Evolutionary conservation across 30 jellyfish, hydroid and myxozoan species (phyloP).

Genomic region (Cassiopea andromeda): DNA sequence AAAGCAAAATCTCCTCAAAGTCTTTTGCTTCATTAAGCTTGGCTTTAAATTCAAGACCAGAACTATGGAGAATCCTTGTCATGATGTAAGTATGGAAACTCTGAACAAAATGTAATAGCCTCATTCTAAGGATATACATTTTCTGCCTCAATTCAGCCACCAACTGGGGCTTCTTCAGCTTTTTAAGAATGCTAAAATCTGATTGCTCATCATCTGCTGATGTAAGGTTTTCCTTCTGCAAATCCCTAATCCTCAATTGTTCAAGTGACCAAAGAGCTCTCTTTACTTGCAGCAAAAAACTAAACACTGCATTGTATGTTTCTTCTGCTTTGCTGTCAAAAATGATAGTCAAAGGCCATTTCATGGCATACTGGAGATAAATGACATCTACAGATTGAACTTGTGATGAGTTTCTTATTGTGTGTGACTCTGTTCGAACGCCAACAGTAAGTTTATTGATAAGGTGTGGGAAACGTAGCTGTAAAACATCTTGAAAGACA

Average conservation of each 20-base stretch:
- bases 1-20: conserved; percentile 73
- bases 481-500: conserved; percentile 85
- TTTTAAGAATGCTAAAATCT: neutral
- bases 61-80: conserved; percentile 78
- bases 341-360: conserved; percentile 84
- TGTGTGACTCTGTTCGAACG: conserved; percentile 37
- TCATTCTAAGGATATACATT: conserved; percentile 75
- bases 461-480: conserved; percentile 66
- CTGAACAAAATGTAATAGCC: conserved; percentile 84
- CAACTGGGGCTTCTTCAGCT: neutral
- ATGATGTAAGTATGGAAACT: conserved; percentile 78
- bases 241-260: conserved; percentile 68
- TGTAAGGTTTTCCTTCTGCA: neutral
- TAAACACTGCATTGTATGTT: conserved; percentile 72
- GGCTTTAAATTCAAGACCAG: conserved; percentile 67
- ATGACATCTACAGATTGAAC: conserved; percentile 44
- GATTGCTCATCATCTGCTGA: neutral
- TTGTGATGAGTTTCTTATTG: neutral
- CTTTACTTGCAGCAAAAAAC: conserved; percentile 80
- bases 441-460: conserved; percentile 55
- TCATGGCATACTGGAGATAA: conserved; percentile 47
- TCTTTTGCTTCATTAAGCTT: conserved; percentile 68
- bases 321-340: conserved; percentile 75
- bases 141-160: conserved; percentile 25
- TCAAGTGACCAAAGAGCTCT: conserved; percentile 90